Evolutionary conservation across 2,113 vertebrate species (phyloP).

Genomic region (Okapia johnstoni): DNA sequence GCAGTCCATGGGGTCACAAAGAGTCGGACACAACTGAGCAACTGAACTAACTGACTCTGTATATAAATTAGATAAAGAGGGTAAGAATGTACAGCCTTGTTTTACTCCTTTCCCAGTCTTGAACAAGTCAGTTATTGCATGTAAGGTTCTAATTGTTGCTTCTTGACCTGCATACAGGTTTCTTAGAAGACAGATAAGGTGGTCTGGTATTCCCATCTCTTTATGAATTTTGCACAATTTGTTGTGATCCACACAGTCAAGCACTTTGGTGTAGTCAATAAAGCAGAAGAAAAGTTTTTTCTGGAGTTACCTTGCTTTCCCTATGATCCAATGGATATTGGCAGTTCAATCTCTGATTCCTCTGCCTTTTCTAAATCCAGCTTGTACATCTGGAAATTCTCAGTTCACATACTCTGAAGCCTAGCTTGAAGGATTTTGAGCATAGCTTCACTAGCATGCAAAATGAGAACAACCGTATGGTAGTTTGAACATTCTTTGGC

Average conservation of each 20-base stretch:
- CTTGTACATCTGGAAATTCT: background rate
- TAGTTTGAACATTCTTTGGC: background rate
- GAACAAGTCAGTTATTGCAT: background rate
- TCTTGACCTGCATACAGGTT: background rate
- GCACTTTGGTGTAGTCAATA: background rate
- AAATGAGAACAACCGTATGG: background rate
- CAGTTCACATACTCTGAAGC: background rate
- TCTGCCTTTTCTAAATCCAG: background rate
- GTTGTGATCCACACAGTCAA: background rate
- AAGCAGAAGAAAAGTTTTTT: background rate
- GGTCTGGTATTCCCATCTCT: background rate
- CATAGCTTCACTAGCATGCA: background rate
- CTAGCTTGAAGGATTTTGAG: background rate
- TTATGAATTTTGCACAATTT: background rate
- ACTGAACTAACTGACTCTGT: background rate
- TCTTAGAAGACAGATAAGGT: background rate
- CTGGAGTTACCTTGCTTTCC: background rate
- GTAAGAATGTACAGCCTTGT: background rate
- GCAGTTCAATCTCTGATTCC: background rate
- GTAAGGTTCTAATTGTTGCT: background rate
- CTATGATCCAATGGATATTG: background rate
- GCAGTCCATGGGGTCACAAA: background rate
- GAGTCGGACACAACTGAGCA: accelerated
- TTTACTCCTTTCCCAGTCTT: background rate
- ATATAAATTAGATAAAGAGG: background rate